Evolutionary conservation across 2,113 vertebrate species (phyloP).

Genomic region (Pristiophorus japonicus): DNA sequence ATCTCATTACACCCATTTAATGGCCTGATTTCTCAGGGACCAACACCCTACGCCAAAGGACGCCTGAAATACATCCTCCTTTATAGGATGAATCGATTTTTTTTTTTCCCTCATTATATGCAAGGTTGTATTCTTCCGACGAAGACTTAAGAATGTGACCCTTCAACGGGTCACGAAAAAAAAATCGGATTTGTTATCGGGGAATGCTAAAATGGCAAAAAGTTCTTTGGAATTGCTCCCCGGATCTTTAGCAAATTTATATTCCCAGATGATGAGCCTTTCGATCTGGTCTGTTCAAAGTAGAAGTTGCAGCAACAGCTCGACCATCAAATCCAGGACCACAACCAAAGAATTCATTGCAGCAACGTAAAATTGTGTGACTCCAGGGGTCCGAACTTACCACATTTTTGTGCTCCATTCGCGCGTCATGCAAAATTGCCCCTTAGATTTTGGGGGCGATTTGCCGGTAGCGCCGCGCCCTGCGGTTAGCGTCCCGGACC

Average conservation of each 20-base stretch:
- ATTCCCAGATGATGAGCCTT: not conserved
- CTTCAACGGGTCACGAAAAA: not conserved
- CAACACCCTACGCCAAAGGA: not conserved
- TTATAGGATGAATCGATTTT: not conserved
- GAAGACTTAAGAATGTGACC: not conserved
- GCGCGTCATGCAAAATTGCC: too few relatives aligned
- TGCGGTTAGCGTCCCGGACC: too few relatives aligned
- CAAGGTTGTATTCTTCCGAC: not conserved
- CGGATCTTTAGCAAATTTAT: not conserved
- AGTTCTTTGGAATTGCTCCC: not conserved
- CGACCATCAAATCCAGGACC: not conserved
- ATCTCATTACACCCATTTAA: too few relatives aligned
- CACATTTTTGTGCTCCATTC: too few relatives aligned
- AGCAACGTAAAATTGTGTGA: not conserved
- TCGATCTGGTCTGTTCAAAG: not conserved
- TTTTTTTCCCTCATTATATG: not conserved
- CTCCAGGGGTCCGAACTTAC: too few relatives aligned
- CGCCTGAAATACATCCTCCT: not conserved
- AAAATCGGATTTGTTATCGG: not conserved
- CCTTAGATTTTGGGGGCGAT: too few relatives aligned
- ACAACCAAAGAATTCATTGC: not conserved
- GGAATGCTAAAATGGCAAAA: not conserved
- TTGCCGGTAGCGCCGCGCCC: too few relatives aligned
- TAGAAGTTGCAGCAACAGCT: not conserved
- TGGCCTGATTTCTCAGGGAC: not conserved